These are phyloP conservation scores for Lepidocyrtoides sp. DNA, from an alignment of 2,888 invertebrate species.

Conservation along the genomic window DNA sequence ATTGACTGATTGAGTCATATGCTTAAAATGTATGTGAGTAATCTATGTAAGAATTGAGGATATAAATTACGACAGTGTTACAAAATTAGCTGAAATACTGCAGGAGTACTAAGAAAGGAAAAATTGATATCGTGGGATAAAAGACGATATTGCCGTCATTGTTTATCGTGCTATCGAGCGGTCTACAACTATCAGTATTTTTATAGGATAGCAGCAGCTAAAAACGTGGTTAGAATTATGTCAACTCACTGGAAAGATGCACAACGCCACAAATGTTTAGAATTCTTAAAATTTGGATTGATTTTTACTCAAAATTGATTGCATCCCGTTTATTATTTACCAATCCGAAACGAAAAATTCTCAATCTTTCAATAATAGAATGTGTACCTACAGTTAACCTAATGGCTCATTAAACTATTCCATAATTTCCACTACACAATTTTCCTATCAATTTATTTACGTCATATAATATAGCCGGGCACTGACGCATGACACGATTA, in stretches of 20 bases:
- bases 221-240: constrained; percentile 26
- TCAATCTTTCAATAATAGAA: constrained; percentile 62
- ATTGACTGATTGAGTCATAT: constrained; percentile 74
- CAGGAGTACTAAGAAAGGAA: neutral
- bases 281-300: neutral
- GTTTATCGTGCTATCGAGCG: constrained; percentile 62
- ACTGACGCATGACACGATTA: constrained; percentile 3
- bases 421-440: constrained; percentile 61
- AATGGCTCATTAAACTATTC: constrained; percentile 76
- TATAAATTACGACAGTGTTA: constrained; percentile 42
- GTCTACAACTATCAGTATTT: constrained; percentile 76
- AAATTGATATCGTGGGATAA: constrained; percentile 19
- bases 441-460: constrained; percentile 33
- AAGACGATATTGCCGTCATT: constrained; percentile 27
- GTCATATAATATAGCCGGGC: constrained; percentile 26
- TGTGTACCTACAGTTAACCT: constrained; percentile 69
- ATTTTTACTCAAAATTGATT: constrained; percentile 61
- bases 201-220: constrained; percentile 77
- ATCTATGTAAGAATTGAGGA: constrained; percentile 16
- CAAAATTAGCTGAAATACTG: constrained; percentile 40
- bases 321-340: constrained; percentile 63
- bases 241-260: constrained; percentile 32
- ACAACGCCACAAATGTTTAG: constrained; percentile 7
- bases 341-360: constrained; percentile 51
- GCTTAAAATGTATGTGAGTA: constrained; percentile 60